phyloP scores from a whole-genome alignment of 2,113 vertebrate genomes.

The Neodon shergylaensis region DNA sequence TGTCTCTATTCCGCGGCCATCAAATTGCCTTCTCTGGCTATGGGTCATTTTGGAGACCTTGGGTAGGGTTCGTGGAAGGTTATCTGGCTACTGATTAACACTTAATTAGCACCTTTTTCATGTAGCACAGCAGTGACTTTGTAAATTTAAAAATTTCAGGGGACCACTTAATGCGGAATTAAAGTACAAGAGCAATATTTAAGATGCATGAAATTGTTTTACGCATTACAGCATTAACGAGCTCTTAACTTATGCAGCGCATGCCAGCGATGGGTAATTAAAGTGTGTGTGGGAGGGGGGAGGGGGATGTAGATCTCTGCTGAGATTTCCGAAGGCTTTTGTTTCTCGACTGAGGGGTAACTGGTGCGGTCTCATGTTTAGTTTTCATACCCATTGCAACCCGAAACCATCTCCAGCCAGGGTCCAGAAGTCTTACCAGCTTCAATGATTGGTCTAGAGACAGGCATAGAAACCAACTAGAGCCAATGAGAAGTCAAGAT shows the following conservation, averaged over 20 bases:
- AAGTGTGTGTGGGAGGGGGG: constrained; percentile 56
- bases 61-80: constrained; percentile 79
- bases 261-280: constrained; percentile 78
- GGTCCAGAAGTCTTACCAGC: background rate
- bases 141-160: constrained; percentile 83
- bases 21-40: constrained; percentile 79
- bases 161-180: constrained; percentile 80
- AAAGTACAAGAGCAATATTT: constrained; percentile 80
- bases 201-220: constrained; percentile 82
- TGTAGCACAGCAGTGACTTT: constrained; percentile 80
- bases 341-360: constrained; percentile 49
- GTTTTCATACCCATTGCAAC: background rate
- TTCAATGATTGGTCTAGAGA: constrained; percentile 1
- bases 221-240: constrained; percentile 80
- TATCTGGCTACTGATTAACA: constrained; percentile 85
- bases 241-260: constrained; percentile 81
- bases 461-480: background rate
- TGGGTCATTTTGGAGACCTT: constrained; percentile 78
- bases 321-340: constrained; percentile 51
- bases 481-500: constrained; percentile 46
- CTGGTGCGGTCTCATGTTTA: background rate
- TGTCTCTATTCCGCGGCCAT: constrained; percentile 75
- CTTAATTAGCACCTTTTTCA: constrained; percentile 84
- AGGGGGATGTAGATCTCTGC: constrained; percentile 66
- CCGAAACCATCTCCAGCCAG: constrained; percentile 11